Percentiles rank a stretch among this genome's conserved stretches.
These are phyloP conservation scores for Chloroceryle amazona DNA, from an alignment of 2,797 vertebrate genomes.

Conservation along the genomic window DNA sequence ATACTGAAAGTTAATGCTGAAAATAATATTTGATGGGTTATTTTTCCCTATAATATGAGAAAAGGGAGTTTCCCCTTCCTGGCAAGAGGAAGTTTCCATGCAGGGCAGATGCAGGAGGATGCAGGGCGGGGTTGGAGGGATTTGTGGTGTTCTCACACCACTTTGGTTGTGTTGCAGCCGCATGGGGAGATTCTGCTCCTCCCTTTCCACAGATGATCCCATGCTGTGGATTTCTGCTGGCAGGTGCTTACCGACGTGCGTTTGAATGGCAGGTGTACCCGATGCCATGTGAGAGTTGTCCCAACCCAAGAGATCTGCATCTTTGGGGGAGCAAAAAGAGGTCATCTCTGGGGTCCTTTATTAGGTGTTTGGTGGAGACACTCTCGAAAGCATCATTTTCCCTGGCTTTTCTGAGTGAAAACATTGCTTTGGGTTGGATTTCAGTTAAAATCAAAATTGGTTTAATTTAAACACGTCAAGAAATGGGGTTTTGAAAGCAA, in stretches of 20 bases:
- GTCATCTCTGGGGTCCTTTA: background rate
- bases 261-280: background rate
- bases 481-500: background rate
- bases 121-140: background rate
- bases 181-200: accelerated
- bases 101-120: background rate
- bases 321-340: background rate
- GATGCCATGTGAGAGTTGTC: background rate
- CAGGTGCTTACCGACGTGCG: accelerated
- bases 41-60: background rate
- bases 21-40: background rate
- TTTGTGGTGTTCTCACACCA: background rate
- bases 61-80: background rate
- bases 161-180: background rate
- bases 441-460: conserved; percentile 2
- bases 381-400: background rate
- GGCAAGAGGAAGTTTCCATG: background rate
- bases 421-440: background rate
- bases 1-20: background rate
- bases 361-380: background rate
- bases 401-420: background rate
- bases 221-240: background rate
- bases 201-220: background rate
- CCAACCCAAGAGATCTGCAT: background rate
- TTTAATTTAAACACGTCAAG: conserved; percentile 41